Percentiles rank a stretch among this genome's conserved stretches.
Evolutionary conservation across 2,888 invertebrate genomes (phyloP).

Genomic region (Nemotelus pantherinus): DNA sequence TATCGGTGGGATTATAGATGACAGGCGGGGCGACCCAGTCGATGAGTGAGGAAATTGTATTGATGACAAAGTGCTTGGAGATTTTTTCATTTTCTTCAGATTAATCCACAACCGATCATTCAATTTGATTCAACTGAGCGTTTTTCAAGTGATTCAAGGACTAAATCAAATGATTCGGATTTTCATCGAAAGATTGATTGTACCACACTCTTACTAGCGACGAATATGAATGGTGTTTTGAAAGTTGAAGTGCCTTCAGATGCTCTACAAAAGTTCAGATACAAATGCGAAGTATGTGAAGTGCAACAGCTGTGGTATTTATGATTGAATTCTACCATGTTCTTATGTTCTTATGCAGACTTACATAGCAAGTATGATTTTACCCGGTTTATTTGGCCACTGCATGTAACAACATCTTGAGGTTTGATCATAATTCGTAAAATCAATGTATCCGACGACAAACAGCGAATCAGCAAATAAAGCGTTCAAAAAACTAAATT

Average conservation of each 20-base stretch:
- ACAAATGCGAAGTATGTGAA: too few relatives aligned
- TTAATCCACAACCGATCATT: slow-evolving; percentile 52
- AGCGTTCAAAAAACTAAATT: too few relatives aligned
- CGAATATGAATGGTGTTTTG: too few relatives aligned
- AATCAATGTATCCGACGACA: not conserved
- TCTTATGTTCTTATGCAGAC: slow-evolving; percentile 10
- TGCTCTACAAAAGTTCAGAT: too few relatives aligned
- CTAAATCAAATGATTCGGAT: not conserved
- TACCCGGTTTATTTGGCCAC: slow-evolving; percentile 59
- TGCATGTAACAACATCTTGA: slow-evolving; percentile 52
- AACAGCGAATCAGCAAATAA: not conserved
- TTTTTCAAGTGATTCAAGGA: not conserved
- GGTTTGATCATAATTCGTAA: not conserved
- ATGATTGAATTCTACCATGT: too few relatives aligned
- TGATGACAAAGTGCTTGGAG: slow-evolving; percentile 1
- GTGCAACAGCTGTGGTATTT: too few relatives aligned
- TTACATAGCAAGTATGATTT: slow-evolving; percentile 45
- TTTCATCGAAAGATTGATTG: not conserved
- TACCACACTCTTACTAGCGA: not conserved
- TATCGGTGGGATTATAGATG: slow-evolving; percentile 52
- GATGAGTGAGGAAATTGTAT: slow-evolving; percentile 10
- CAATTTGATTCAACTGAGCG: slow-evolving; percentile 29
- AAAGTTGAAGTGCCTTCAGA: too few relatives aligned
- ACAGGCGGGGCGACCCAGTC: not conserved
- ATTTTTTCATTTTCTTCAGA: slow-evolving; percentile 10